Evolutionary conservation across 1,140 invertebrate genomes (phyloP).

Genomic region (Bombus ignitus): DNA sequence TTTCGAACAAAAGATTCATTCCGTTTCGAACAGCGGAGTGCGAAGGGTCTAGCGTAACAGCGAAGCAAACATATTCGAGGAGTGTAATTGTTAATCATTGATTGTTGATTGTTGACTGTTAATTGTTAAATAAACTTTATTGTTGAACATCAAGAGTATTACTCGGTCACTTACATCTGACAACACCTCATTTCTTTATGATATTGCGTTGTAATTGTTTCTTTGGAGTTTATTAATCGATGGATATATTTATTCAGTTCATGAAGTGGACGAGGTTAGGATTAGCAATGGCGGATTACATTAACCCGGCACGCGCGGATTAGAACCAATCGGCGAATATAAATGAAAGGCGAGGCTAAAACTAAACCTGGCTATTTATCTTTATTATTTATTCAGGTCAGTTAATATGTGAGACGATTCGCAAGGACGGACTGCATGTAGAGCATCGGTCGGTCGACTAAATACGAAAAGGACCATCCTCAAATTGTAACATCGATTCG

Average conservation of each 20-base stretch:
- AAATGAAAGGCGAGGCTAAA: conserved; percentile 29
- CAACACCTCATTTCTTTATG: too few relatives aligned
- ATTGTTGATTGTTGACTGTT: too few relatives aligned
- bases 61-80: too few relatives aligned
- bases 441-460: not conserved
- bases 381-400: conserved; percentile 29
- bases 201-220: not conserved
- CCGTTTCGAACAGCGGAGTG: too few relatives aligned
- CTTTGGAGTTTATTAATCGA: not conserved
- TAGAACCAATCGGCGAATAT: conserved; percentile 22
- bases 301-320: not conserved
- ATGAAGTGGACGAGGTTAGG: not conserved
- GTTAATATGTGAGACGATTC: conserved; percentile 35
- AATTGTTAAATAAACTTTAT: too few relatives aligned
- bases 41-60: too few relatives aligned
- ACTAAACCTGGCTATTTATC: conserved; percentile 6
- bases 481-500: not conserved
- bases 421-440: conserved; percentile 7
- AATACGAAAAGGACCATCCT: not conserved
- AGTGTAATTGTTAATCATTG: too few relatives aligned
- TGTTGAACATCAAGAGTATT: too few relatives aligned
- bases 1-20: too few relatives aligned
- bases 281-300: not conserved
- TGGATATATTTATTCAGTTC: not conserved
- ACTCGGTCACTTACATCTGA: too few relatives aligned